A percentile compares a stretch with the other conserved stretches of the same genome.
phyloP scores from a whole-genome alignment of 2,113 vertebrate genomes.

The Nerophis lumbriciformis region DNA sequence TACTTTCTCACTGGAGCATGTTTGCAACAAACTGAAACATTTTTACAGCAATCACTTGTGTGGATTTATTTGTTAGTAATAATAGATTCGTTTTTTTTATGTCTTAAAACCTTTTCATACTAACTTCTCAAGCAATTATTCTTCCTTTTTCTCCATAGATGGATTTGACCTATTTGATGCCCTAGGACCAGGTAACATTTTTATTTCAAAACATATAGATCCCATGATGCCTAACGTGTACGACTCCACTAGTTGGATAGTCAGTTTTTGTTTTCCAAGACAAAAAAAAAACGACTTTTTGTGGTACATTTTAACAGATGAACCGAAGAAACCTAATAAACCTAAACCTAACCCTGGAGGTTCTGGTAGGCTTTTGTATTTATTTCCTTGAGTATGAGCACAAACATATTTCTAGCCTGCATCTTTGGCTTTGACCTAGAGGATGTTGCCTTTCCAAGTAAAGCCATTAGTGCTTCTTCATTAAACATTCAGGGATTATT shows the following conservation, averaged over 20 bases:
- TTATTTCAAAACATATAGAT: background rate
- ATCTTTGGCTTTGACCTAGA: conserved; percentile 1
- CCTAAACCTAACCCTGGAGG: conserved; percentile 1
- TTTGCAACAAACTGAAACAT: too few relatives aligned
- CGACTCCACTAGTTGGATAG: background rate
- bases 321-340: conserved; percentile 8
- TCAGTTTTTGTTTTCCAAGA: background rate
- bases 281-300: background rate
- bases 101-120: background rate
- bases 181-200: conserved; percentile 26
- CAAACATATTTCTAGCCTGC: background rate
- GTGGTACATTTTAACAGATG: background rate
- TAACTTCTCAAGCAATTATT: background rate
- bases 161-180: conserved; percentile 8
- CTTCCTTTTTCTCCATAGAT: background rate
- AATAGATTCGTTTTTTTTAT: too few relatives aligned
- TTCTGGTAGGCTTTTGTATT: background rate
- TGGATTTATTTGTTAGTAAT: too few relatives aligned
- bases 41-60: too few relatives aligned
- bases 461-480: background rate
- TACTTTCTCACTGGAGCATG: too few relatives aligned
- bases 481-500: background rate
- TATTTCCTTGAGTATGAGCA: background rate
- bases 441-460: conserved; percentile 5
- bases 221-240: background rate